Evolutionary conservation across 2,797 vertebrate species (phyloP).

Genomic region (Gobio occitaniae): DNA sequence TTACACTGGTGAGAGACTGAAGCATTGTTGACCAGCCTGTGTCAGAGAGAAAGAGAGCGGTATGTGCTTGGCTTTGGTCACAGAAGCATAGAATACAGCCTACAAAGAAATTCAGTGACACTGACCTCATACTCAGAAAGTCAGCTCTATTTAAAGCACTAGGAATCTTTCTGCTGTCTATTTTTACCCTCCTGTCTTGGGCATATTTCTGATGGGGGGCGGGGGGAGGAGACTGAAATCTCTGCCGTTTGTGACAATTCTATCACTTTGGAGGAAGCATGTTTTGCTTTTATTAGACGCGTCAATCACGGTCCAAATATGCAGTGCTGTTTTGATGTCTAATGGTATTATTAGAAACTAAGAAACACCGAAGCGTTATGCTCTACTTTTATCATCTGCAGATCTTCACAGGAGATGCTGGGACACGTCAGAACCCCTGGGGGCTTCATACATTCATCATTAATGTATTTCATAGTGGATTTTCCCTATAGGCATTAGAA

Average conservation of each 20-base stretch:
- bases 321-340: slow-evolving; percentile 17
- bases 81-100: slow-evolving; percentile 34
- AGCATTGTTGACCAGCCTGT: slow-evolving; percentile 22
- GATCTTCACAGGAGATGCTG: slow-evolving; percentile 38
- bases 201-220: slow-evolving; percentile 46
- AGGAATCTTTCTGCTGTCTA: slow-evolving; percentile 50
- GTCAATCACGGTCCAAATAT: slow-evolving; percentile 24
- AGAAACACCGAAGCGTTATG: neutral
- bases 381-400: slow-evolving; percentile 35
- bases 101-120: slow-evolving; percentile 53
- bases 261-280: slow-evolving; percentile 30
- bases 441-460: slow-evolving; percentile 18
- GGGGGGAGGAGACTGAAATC: slow-evolving; percentile 35
- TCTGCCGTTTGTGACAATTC: slow-evolving; percentile 31
- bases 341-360: slow-evolving; percentile 26
- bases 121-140: slow-evolving; percentile 51
- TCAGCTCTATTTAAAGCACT: slow-evolving; percentile 59
- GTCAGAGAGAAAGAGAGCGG: slow-evolving; percentile 27
- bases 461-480: slow-evolving; percentile 43
- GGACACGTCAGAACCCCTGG: neutral
- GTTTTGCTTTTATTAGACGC: slow-evolving; percentile 25
- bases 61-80: slow-evolving; percentile 39
- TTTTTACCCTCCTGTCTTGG: slow-evolving; percentile 57
- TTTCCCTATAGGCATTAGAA: slow-evolving; percentile 25
- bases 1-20: slow-evolving; percentile 28